These are phyloP conservation scores for Drosophila littoralis DNA, from an alignment of 1,140 invertebrate species.

Conservation along the genomic window DNA sequence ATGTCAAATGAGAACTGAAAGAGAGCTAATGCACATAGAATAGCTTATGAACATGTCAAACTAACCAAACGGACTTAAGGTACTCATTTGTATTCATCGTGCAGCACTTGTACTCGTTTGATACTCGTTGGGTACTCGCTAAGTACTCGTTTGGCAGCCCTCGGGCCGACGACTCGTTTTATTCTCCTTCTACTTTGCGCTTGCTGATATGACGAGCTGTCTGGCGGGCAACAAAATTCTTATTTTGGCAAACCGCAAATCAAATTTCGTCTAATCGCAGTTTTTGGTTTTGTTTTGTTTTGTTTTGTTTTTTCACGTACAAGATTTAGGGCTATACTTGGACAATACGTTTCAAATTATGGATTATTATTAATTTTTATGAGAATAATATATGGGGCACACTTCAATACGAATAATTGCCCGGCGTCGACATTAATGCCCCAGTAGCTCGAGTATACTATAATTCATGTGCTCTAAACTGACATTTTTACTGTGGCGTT, in stretches of 20 bases:
- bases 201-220: conserved; percentile 22
- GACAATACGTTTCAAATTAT: conserved; percentile 64
- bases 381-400: conserved; percentile 12
- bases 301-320: not conserved
- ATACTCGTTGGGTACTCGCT: too few species aligned
- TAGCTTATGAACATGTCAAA: too few species aligned
- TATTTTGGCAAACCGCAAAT: conserved; percentile 8
- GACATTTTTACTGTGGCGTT: conserved; percentile 58
- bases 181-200: not conserved
- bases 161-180: not conserved
- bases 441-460: conserved; percentile 4
- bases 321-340: conserved; percentile 53
- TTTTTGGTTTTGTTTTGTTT: too few species aligned
- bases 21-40: too few species aligned
- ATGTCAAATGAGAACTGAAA: too few species aligned
- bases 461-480: conserved; percentile 53
- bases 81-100: too few species aligned
- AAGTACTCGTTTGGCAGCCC: not conserved
- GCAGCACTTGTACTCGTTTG: too few species aligned
- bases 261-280: conserved; percentile 35
- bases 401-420: conserved; percentile 36
- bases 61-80: too few species aligned
- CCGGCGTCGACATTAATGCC: conserved; percentile 22
- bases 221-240: conserved; percentile 2
- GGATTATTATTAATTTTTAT: conserved; percentile 40